Evolutionary conservation across 2,113 vertebrate genomes (phyloP).

Genomic region (Sisor rabdophorus): DNA sequence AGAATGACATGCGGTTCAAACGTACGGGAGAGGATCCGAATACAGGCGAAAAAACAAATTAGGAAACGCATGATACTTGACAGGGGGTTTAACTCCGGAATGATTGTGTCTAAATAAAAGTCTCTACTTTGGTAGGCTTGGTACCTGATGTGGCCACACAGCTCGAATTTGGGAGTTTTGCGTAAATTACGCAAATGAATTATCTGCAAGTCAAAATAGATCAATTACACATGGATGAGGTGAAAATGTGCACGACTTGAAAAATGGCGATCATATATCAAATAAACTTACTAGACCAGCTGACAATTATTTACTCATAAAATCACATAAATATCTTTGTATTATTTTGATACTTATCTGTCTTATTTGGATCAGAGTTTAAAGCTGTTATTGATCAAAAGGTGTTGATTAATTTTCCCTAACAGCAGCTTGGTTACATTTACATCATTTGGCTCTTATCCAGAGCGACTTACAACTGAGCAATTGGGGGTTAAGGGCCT

Average conservation of each 20-base stretch:
- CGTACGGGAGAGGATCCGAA: neutral
- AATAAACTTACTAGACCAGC: neutral
- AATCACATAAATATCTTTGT: too few relatives aligned
- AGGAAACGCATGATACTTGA: neutral
- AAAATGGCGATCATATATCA: neutral
- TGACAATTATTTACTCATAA: neutral
- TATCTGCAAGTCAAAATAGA: neutral
- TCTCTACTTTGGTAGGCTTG: neutral
- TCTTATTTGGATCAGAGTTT: too few relatives aligned
- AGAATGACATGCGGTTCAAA: neutral
- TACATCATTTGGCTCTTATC: too few relatives aligned
- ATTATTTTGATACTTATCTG: too few relatives aligned
- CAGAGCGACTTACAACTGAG: too few relatives aligned
- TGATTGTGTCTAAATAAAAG: neutral
- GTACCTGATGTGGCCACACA: neutral
- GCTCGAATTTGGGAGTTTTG: neutral
- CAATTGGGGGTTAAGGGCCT: too few relatives aligned
- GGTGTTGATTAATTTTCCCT: too few relatives aligned
- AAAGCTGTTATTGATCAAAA: too few relatives aligned
- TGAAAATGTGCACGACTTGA: neutral
- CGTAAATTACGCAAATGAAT: neutral
- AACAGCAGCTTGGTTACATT: too few relatives aligned
- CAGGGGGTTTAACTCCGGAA: neutral
- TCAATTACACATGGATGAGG: neutral
- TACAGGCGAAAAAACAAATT: conserved; percentile 8